Evolutionary conservation across 2,888 invertebrate genomes (phyloP), one percentile per base, ranked within the genome.

Genomic region (Eupelmus urozonus): DNA sequence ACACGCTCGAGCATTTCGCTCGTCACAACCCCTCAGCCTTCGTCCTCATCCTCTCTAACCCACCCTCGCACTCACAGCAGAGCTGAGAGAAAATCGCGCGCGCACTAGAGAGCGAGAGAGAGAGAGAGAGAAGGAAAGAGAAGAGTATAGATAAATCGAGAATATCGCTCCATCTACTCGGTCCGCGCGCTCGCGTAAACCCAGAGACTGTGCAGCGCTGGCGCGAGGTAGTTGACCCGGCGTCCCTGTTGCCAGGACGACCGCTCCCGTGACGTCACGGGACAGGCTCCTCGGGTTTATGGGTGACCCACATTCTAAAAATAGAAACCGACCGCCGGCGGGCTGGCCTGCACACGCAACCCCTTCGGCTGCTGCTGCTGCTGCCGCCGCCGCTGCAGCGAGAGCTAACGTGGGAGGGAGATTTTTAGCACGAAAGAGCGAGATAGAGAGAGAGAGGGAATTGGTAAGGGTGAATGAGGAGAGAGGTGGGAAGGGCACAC

Each of bases 221-320:
- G 20, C 40, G 51, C 71, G 67, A 79, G 88, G 88, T 88, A 84
- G 83, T 84, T 87, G 88, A 88, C 87, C 88, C 83, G 83, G 84
- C 85, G 85, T 86, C 81, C 84, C 84, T 87, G 88, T 88, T 89
- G 85, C 88, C 86, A 88, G 86, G 88, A 88, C 88, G 84, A 87
- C 85, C 85, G 84, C 82, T 86, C 87, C 88, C 81, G 88, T 89
- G 89, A 89, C 88, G 89, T 89, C 89, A 89, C 87, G 86, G 88
- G 88, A 88, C 87, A 85, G 87, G 84, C 87, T 57, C 65, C n/a
- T 60, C 83, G 84, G 85, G 87, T 88, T 89, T 88, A 88, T 88
- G 86, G 89, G 89, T 88, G 87, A 89, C 88, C 89, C 81, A 89
- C 84, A 87, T 88, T 88, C 89, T 80, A 87, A 88, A 88, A 87